These are phyloP conservation scores for Amazona guildingii DNA, from an alignment of 2,113 vertebrate species.

Conservation along the genomic window DNA sequence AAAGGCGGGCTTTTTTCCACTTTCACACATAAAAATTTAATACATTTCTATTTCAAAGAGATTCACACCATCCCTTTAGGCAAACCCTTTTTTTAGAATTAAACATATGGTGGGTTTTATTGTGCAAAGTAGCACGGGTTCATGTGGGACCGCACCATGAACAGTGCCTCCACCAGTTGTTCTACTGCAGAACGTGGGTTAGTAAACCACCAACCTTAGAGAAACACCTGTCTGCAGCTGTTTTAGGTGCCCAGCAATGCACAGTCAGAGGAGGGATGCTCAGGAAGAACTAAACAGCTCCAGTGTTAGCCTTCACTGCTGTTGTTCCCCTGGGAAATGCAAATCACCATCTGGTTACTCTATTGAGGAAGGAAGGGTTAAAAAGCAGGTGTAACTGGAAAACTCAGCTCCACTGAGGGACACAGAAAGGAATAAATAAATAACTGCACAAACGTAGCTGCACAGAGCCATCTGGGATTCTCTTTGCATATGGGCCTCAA, in stretches of 20 bases:
- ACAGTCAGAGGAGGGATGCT: not conserved
- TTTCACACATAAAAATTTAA: not conserved
- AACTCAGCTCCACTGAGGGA: constrained; percentile 33
- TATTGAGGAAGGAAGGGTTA: constrained; percentile 9
- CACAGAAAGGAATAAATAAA: fast-evolving
- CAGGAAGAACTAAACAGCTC: not conserved
- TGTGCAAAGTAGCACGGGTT: not conserved
- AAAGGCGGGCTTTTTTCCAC: not conserved
- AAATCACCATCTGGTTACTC: constrained; percentile 4
- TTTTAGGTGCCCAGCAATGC: not conserved
- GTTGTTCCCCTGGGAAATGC: not conserved
- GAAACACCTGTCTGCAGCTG: not conserved
- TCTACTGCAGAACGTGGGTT: not conserved
- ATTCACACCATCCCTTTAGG: not conserved
- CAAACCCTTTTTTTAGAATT: not conserved
- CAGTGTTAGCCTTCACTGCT: not conserved
- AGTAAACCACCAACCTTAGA: not conserved
- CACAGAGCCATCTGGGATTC: not conserved
- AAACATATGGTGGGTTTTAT: not conserved
- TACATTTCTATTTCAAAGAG: not conserved
- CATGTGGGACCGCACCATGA: not conserved
- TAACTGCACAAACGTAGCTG: not conserved
- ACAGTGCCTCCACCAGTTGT: not conserved
- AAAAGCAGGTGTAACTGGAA: constrained; percentile 41
- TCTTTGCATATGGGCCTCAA: not conserved